Evolutionary conservation across 2,888 invertebrate genomes (phyloP), one percentile per base, ranked within the genome.

Genomic region (Cantharis nigra): DNA sequence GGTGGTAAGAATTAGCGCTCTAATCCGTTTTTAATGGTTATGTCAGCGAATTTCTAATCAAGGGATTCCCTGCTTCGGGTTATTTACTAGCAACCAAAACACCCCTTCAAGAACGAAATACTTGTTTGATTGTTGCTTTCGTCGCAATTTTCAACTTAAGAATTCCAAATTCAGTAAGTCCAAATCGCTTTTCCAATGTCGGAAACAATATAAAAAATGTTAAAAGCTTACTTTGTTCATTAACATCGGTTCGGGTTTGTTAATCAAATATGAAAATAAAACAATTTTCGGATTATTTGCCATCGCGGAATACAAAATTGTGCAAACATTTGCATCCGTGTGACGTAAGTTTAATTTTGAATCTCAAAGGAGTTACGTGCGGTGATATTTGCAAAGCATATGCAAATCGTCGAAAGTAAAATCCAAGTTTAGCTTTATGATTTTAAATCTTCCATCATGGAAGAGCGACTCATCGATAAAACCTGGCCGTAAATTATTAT

Each of bases 21-120:
- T 84, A 84, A 84, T 84, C 84, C 83, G 79, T 80, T 83, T 84
- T 84, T 84, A 84, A 84, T 84, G 83, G 83, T 80, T 77, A 79
- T 80, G 79, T 80, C 83, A 82, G 82, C 82, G 83, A 83, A 83
- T 82, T 84, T 82, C 84, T 84, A 84, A 84, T 84, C 84, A 83
- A 80, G 80, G 81, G 83, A 83, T 82, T 81, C 81, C 67, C 69
- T 76, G 26, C 77, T 80, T 80, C 78, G 78, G 71, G 77, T 79
- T 71, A 74, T 75, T 74, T 71, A 71, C 78, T 77, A 67, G 77
- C 78, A 81, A 73, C 77, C 77, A 79, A 75, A 76, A 74, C 70
- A 70, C 72, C 76, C 76, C 75, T 75, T 72, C 30, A 73, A 76
- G 78, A 79, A 72, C 74, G 71, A 76, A 76, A 72, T 49, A 63